These are phyloP conservation scores for Drosophila merina DNA, from an alignment of 2,888 invertebrate genomes.

Conservation along the genomic window DNA sequence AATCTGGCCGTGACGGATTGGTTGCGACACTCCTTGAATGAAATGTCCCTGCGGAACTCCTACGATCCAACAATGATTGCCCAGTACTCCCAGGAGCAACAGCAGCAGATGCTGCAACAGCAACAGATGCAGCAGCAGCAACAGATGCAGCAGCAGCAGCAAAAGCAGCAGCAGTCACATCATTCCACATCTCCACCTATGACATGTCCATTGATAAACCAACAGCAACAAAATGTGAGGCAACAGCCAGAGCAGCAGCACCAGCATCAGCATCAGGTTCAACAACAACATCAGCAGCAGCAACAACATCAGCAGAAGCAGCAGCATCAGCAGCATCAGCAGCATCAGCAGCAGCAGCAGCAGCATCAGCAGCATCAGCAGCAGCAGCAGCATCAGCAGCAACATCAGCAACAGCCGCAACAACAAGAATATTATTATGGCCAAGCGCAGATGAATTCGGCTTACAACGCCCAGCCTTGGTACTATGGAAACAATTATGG, in stretches of 20 bases:
- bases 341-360: not conserved
- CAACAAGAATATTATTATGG: slow-evolving; percentile 13
- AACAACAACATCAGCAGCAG: not conserved
- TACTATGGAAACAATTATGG: slow-evolving; percentile 2
- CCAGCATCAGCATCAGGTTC: not conserved
- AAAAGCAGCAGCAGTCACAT: not conserved
- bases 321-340: not conserved
- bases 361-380: not conserved
- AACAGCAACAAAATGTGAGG: not conserved
- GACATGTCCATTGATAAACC: not conserved
- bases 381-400: not conserved
- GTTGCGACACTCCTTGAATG: not conserved
- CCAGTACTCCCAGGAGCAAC: slow-evolving; percentile 13
- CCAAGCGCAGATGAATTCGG: not conserved
- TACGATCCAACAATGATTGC: not conserved
- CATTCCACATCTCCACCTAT: not conserved
- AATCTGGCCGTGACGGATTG: not conserved
- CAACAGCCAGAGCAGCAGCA: not conserved
- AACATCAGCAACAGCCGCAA: not conserved
- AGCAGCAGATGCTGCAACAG: not conserved
- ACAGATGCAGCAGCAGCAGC: not conserved
- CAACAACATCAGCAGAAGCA: not conserved
- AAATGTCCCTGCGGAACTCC: not conserved
- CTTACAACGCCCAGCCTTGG: slow-evolving; percentile 1
- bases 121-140: not conserved